Evolutionary conservation across 2,113 vertebrate species (phyloP), one percentile per base, ranked within the genome.

Genomic region (Entomyzon cyanotis): DNA sequence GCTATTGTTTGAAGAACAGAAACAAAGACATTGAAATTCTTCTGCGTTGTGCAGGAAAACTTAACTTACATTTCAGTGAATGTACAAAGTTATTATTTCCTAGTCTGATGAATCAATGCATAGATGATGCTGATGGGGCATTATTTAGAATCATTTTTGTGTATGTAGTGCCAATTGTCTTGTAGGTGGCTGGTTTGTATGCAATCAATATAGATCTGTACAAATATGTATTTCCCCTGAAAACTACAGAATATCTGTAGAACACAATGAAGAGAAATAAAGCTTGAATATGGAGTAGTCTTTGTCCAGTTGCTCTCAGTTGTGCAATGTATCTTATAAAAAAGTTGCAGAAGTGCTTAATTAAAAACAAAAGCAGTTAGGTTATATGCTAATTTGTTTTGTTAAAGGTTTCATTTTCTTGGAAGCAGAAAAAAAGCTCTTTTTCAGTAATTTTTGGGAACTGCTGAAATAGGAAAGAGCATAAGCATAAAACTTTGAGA

Each of bases 181-280:
- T 62, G 22, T 77, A 53, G 10, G n/a, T 90, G 47, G 27, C 42
- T 84, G 35, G 27, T 75, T 85, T 87, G 25, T 33, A 39, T 31
- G 9, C 17, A 63, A 11, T 49, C 78, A 67, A 81, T 81, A 78
- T 58, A 24, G 18, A 42, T 47, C 16, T 47, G 10, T 68, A 68
- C 20, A 63, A 74, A 41, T 49, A 65, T 0, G 0, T 69, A 33
- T 24, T 67, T 50, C 7, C 52, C 4, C 74, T 68, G 47, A 50
- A 85, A 83, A 31, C 67, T 82, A 23, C 6, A 28, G 27, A 60
- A 3, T 68, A 33, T 75, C 23, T 63, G 18, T 75, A 76, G 35
- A 70, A 55, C 2, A 3, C 39, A 18, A 74, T 49, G 25, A 58
- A 88, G 50, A 52, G 24, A 60, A 65, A 37, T 35, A 67, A 47